These are phyloP conservation scores for Paracanthobrama guichenoti DNA, from an alignment of 2,113 vertebrate species.

Conservation along the genomic window DNA sequence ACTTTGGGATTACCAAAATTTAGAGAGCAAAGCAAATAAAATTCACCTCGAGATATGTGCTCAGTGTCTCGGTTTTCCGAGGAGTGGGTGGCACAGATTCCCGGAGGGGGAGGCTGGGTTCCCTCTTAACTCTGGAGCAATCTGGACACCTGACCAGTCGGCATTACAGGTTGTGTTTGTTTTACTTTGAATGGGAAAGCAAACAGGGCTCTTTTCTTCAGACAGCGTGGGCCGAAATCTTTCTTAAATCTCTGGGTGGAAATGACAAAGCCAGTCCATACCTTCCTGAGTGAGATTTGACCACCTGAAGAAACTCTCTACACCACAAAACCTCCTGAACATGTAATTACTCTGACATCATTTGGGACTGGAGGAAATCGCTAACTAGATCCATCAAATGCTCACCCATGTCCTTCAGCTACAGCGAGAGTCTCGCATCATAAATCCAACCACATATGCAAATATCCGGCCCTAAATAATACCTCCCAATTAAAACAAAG, in stretches of 20 bases:
- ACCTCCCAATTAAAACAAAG: slow-evolving; percentile 28
- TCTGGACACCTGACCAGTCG: slow-evolving; percentile 36
- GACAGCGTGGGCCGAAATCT: slow-evolving; percentile 33
- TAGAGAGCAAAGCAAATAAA: slow-evolving; percentile 41
- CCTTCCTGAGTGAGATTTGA: slow-evolving; percentile 8
- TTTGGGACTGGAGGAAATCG: slow-evolving; percentile 27
- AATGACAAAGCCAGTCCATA: slow-evolving; percentile 25
- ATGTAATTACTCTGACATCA: slow-evolving; percentile 28
- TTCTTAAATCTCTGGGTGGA: slow-evolving; percentile 23
- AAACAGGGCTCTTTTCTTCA: slow-evolving; percentile 44
- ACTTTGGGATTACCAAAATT: slow-evolving; percentile 56
- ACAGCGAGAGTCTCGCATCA: neutral
- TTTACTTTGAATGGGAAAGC: slow-evolving; percentile 47
- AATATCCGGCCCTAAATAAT: neutral
- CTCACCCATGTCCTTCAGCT: slow-evolving; percentile 20
- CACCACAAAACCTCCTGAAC: slow-evolving; percentile 25
- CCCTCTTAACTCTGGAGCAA: slow-evolving; percentile 11
- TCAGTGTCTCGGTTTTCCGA: slow-evolving; percentile 16
- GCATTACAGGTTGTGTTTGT: slow-evolving; percentile 41
- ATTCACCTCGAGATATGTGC: slow-evolving; percentile 44
- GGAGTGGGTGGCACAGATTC: slow-evolving; percentile 19
- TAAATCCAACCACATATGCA: slow-evolving; percentile 32
- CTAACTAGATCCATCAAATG: slow-evolving; percentile 33
- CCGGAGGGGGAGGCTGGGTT: slow-evolving; percentile 2
- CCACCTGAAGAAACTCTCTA: slow-evolving; percentile 30